These are phyloP conservation scores for Rousettus leschenaultii DNA, from an alignment of 2,113 vertebrate genomes.

Conservation along the genomic window DNA sequence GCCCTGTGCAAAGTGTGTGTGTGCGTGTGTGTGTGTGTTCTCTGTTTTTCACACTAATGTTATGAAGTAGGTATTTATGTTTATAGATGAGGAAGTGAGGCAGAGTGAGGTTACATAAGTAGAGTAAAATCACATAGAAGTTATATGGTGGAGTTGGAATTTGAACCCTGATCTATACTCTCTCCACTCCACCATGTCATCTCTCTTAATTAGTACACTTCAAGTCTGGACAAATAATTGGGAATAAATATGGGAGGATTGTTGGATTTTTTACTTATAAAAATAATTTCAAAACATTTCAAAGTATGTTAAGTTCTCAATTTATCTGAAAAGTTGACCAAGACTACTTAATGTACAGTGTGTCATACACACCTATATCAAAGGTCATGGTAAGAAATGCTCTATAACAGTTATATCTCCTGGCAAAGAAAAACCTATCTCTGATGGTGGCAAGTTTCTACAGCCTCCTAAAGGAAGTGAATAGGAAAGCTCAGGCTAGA, in stretches of 20 bases:
- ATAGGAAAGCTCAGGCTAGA: not conserved
- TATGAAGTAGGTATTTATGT: not conserved
- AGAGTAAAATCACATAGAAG: not conserved
- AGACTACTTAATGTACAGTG: not conserved
- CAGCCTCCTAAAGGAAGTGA: not conserved
- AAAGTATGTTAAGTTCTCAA: not conserved
- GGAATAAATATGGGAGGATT: not conserved
- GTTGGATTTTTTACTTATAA: not conserved
- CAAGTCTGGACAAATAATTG: not conserved
- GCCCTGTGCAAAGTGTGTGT: not conserved
- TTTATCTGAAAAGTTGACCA: not conserved
- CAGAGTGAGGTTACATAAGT: not conserved
- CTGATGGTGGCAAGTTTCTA: not conserved
- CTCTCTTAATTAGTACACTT: not conserved
- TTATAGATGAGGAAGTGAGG: not conserved
- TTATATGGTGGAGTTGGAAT: not conserved
- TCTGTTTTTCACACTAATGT: not conserved
- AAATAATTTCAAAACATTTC: not conserved
- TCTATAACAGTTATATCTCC: not conserved
- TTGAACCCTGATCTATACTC: too few species aligned
- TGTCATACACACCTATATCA: not conserved
- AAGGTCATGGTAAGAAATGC: not conserved
- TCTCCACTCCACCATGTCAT: not conserved
- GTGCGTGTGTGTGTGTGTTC: not conserved
- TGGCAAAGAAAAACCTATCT: not conserved